Percentiles rank a stretch among this genome's conserved stretches.
Evolutionary conservation across 2,888 invertebrate genomes (phyloP).

Genomic region (Brachylomia viminalis): DNA sequence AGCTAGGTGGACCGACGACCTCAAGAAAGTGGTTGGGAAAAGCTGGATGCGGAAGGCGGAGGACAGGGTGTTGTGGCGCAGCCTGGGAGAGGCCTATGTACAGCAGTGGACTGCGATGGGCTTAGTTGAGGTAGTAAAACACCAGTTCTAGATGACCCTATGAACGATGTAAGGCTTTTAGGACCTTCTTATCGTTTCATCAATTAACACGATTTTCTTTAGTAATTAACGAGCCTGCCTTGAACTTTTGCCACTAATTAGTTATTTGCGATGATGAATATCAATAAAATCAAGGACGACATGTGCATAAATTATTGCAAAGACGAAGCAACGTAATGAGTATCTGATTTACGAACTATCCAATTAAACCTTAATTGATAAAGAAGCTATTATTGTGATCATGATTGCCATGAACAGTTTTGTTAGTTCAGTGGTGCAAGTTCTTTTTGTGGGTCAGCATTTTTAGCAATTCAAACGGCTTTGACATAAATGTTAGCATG

Average conservation of each 20-base stretch:
- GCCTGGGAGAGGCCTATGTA: too few species aligned
- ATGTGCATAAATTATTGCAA: slow-evolving; percentile 15
- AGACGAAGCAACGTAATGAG: slow-evolving; percentile 1
- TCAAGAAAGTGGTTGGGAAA: too few species aligned
- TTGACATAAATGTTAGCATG: background rate
- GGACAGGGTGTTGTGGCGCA: too few species aligned
- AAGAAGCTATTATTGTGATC: background rate
- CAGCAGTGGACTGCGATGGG: too few species aligned
- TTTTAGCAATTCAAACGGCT: background rate
- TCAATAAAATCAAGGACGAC: slow-evolving; percentile 12
- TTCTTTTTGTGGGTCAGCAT: too few species aligned
- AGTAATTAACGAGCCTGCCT: slow-evolving; percentile 21
- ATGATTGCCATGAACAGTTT: background rate
- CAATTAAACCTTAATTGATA: background rate
- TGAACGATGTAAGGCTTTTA: slow-evolving; percentile 16
- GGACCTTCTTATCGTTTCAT: background rate
- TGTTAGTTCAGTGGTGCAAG: background rate
- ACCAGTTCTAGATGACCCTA: background rate
- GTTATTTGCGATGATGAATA: slow-evolving; percentile 24
- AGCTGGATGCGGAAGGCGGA: too few species aligned
- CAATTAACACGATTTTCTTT: slow-evolving; percentile 18
- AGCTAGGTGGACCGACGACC: too few species aligned
- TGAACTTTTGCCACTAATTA: slow-evolving; percentile 28
- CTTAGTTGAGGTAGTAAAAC: background rate
- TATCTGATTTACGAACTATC: slow-evolving; percentile 1